Conservation (phyloP, 2,113 vertebrate genomes). For the Bostrychus sinensis region DNA sequence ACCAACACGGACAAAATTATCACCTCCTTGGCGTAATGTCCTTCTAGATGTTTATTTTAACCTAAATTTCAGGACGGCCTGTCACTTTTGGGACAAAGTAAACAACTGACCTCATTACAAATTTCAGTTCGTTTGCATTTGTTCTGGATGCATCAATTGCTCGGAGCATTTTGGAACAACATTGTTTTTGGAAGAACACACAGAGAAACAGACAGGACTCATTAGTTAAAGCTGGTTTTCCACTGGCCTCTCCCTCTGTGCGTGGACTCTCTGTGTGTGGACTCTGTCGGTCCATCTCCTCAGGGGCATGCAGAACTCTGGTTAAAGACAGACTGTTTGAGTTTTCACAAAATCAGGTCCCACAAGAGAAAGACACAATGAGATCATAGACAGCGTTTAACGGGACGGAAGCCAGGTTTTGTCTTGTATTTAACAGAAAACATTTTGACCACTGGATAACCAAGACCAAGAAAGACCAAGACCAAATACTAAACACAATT, state of each 20-base stretch:
- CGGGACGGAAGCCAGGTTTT: conserved; percentile 1
- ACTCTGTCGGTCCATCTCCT: conserved; percentile 2
- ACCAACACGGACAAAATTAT: too few relatives aligned
- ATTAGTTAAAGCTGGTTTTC: conserved; percentile 44
- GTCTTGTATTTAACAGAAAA: conserved; percentile 38
- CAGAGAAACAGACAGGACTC: conserved; percentile 44
- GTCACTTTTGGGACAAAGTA: not conserved
- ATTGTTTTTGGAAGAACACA: conserved; percentile 49
- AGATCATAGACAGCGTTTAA: conserved; percentile 32
- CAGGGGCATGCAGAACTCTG: conserved; percentile 9
- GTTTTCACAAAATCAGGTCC: conserved; percentile 43
- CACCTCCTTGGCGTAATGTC: too few relatives aligned
- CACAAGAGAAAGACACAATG: conserved; percentile 28
- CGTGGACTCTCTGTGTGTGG: conserved; percentile 11
- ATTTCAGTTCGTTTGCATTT: conserved; percentile 18
- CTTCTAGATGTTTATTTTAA: not conserved
- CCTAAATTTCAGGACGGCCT: not conserved
- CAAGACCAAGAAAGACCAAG: too few relatives aligned
- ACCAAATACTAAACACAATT: too few relatives aligned
- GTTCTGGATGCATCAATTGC: conserved; percentile 36
- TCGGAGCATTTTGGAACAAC: conserved; percentile 38
- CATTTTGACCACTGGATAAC: too few relatives aligned
- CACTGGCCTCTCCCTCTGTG: not conserved
- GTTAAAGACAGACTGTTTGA: conserved; percentile 43
- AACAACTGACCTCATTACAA: not conserved